phyloP scores from a whole-genome alignment of 2,797 vertebrate genomes.

The Peromyscus attwateri region DNA sequence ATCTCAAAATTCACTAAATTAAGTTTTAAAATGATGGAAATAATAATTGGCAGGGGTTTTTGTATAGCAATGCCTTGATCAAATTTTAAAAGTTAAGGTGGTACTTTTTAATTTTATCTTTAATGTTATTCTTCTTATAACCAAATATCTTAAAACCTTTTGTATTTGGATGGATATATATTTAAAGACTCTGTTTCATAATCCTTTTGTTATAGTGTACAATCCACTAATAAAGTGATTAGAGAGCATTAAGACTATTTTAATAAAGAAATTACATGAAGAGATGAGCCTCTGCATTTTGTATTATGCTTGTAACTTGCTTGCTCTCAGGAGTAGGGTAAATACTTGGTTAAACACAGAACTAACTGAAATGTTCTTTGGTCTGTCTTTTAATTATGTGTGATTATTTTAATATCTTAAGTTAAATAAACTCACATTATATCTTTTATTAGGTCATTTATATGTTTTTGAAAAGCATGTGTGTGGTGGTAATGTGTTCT shows the following conservation, averaged over 20 bases:
- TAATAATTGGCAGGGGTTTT: neutral
- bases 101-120: neutral
- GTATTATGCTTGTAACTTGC: neutral
- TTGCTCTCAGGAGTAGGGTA: neutral
- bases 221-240: neutral
- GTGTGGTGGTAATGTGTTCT: too few species aligned
- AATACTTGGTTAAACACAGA: neutral
- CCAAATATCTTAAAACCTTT: neutral
- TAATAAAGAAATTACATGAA: neutral
- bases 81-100: neutral
- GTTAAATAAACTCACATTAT: neutral
- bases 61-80: neutral
- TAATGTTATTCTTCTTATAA: neutral
- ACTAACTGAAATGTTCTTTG: neutral
- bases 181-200: neutral
- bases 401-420: conserved; percentile 20
- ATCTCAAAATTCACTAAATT: neutral
- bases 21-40: neutral
- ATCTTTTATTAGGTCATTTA: neutral
- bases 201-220: neutral
- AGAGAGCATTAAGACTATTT: neutral
- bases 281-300: neutral
- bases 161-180: neutral
- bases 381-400: neutral
- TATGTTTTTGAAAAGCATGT: neutral